Evolutionary conservation across 2,113 vertebrate species (phyloP), one percentile per base, ranked within the genome.

Genomic region (Corvus moneduloides): DNA sequence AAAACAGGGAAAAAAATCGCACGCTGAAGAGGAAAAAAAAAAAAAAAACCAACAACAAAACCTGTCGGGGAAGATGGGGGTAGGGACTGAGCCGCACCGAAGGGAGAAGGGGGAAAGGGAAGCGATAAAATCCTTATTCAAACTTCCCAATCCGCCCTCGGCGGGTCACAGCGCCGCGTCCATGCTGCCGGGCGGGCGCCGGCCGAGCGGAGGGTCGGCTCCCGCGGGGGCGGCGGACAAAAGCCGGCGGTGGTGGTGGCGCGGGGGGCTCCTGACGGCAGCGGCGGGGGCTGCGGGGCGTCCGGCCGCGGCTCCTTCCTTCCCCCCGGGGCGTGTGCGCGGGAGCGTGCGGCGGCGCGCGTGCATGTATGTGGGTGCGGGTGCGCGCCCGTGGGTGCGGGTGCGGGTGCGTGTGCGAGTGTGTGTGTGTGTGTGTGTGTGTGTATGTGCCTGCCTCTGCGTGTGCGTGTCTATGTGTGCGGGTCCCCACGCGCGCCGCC

Each of bases 121-220:
- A 93, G 67, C 93, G 73, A 87, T 62, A 51, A 87, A 89, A 87
- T 81, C 89, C 72, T 76, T 48, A 76, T 84, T 93, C 75, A 85
- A 93, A 77, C 82, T 89, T 80, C 75, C n/a, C 46, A 68, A 66
- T 76, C 59, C 88, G 72, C 87, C 86, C 73, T 63, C 79, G 43
- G 87, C 80, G 85, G 77, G 84, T 78, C 81, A 95, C 56, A 75
- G 52, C 72, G 63, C 91, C 77, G 64, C 63, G 69, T 89, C 97
- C 97, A 97, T 97, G 94, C 91, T 91, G 61, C 77, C 55, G 95
- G 81, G 68, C 63, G 56, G 62, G 56, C 59, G 69, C 75, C 66
- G 81, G 77, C 67, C 76, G 91, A 73, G 91, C 79, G 66, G 43
- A 84, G 82, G 75, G 83, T 54, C 37, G 37, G 77, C 84, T 84